These are phyloP conservation scores for Tympanoctomys barrerae DNA, from an alignment of 2,797 vertebrate genomes.

Conservation along the genomic window DNA sequence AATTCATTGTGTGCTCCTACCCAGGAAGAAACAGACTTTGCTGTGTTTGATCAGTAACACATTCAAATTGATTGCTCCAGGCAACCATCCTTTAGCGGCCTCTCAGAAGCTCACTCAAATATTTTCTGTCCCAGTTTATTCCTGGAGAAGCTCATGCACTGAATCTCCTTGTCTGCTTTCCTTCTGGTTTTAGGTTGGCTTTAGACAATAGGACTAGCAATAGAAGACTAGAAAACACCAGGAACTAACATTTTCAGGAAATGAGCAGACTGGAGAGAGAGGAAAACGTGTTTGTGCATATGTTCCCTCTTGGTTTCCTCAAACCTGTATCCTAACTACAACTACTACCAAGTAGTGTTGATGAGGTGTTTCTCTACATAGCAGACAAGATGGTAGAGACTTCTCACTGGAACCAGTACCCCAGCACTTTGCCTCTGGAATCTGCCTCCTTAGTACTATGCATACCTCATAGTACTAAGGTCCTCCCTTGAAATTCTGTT, in stretches of 20 bases:
- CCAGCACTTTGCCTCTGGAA: neutral
- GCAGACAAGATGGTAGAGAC: neutral
- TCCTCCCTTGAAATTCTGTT: neutral
- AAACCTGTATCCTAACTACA: too few relatives aligned
- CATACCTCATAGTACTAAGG: neutral
- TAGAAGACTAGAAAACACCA: neutral
- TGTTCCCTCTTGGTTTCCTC: neutral
- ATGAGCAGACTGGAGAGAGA: neutral
- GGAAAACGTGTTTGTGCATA: neutral
- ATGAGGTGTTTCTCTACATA: neutral
- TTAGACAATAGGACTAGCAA: neutral
- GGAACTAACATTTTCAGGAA: neutral
- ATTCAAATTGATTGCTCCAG: neutral
- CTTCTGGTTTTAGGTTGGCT: neutral
- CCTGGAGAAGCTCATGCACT: neutral
- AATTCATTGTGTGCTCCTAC: neutral
- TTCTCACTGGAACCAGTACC: too few relatives aligned
- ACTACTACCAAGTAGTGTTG: neutral
- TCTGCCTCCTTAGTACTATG: neutral
- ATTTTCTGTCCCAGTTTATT: accelerated
- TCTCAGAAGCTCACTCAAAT: accelerated
- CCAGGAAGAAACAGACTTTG: neutral
- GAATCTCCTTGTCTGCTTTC: accelerated
- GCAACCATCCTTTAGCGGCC: neutral
- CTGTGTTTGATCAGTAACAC: neutral